Evolutionary conservation across 2,888 invertebrate species (phyloP), one percentile per base, ranked within the genome.

Genomic region (Polymixis flavicincta): DNA sequence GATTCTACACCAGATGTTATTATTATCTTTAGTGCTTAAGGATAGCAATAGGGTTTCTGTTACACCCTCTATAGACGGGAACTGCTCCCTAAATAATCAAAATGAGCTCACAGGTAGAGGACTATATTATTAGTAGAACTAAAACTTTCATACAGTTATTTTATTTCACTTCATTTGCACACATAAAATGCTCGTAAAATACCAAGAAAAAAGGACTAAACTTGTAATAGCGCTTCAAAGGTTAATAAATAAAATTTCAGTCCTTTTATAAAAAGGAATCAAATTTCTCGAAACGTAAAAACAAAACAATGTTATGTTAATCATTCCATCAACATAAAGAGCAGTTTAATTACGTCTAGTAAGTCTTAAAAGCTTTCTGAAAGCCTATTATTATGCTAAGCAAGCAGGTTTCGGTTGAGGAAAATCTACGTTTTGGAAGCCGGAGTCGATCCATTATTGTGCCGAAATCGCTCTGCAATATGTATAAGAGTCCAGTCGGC

Each of bases 311-410:
- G 67, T 80, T 83, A 81, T 85, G 78, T 68, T 85, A 80, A 84
- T 79, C 64, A 75, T 37, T 54, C 37, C 74, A 77, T 79, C 73
- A 78, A 79, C 66, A 66, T 76, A 79, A 79, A 79, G 64, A 57
- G 55, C 71, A 71, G 79, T 71, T 85, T 81, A 83, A 85, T 86
- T 85, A 87, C 74, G 71, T 63, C 73, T 71, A 80, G 74, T 80
- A 64, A 85, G 72, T 73, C 73, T 80, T 82, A 71, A 87, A 75
- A 87, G 86, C 78, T 87, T 87, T 87, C 82, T 79, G 75, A 80
- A 67, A 77, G 76, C 65, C 69, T 80, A 82, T 87, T 87, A 82
- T 84, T 82, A 87, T 87, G 88, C 85, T 79, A 87, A 87, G 73
- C 79, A 82, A 84, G 48, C 67, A 48, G 73, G 63, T 59, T 70